Base-by-base conservation (phyloP, 2,888 invertebrate genomes). In the Agrotis exclamationis region DNA sequence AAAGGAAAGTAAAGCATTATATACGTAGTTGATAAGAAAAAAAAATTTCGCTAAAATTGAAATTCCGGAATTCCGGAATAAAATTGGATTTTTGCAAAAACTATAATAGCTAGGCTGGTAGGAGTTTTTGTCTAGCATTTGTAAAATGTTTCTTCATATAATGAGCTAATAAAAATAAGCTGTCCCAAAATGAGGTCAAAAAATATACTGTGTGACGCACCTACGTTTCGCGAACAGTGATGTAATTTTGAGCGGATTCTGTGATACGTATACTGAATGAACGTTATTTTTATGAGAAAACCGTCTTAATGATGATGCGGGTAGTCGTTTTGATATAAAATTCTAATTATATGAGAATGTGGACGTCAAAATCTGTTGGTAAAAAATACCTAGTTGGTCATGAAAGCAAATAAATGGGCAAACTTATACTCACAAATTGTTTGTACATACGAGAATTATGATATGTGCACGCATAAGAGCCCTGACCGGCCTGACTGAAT, bases 221-320 rank as follows among this genome's bases (percentile, higher is more conserved):
- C 50, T 59, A 76, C 74, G 83, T 85, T 75, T 81, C 76, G 82
- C 86, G 85, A 84, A 86, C 77, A 85, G 79, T 94, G 93, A 93
- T 93, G 94, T 92, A 93, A 93, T 88, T 86, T 87, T 87, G 84
- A 84, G 86, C 83, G 87, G 85, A 87, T 86, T 83, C 79, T 84
- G 74, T 79, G 85, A 84, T 88, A 83, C 74, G 56, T 11, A 86
- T 87, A 80, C 74, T 88, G 83, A 87, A 89, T 88, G 87, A 87
- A 87, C 78, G 82, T 84, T 88, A 85, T 87, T 86, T 84, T 86
- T 79, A 81, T 78, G 70, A 71, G 44, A 53, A 75, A 79, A 68
- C 65, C 70, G 80, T 79, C 80, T 82, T 39, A 77, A 83, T 53
- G 47, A 20, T 63, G 56, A 54, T 59, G 58, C 33, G 58, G 47